Conservation (phyloP, 2,113 vertebrate species). For the Xiphias gladius region DNA sequence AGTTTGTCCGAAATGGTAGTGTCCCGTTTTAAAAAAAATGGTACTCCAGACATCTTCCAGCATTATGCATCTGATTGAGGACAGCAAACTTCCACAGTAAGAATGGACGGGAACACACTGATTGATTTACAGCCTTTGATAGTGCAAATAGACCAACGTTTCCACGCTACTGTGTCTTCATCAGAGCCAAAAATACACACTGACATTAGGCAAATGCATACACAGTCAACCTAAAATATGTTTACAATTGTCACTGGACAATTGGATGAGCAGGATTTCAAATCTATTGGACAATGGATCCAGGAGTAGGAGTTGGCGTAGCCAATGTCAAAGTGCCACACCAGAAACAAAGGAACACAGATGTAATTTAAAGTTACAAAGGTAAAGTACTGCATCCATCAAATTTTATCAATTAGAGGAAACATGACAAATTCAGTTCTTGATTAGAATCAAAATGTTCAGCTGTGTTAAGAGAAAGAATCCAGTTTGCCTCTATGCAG, state of each 20-base stretch:
- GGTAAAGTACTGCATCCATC: not conserved
- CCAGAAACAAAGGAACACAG: not conserved
- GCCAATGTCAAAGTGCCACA: not conserved
- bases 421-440: not conserved
- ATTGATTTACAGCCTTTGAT: not conserved
- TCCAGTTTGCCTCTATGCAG: not conserved
- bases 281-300: not conserved
- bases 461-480: no score
- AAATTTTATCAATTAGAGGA: not conserved
- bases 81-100: not conserved
- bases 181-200: not conserved
- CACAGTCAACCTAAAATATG: not conserved
- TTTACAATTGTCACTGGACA: not conserved
- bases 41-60: not conserved
- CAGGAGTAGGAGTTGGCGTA: not conserved
- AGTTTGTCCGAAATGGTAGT: not conserved
- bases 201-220: not conserved
- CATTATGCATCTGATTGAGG: not conserved
- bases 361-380: not conserved
- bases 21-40: not conserved
- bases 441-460: not conserved
- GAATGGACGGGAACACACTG: not conserved
- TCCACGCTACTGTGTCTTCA: not conserved
- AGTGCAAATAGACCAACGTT: not conserved
- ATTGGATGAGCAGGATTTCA: not conserved